Conservation (phyloP, 2,113 vertebrate genomes). For the Cavia porcellus region DNA sequence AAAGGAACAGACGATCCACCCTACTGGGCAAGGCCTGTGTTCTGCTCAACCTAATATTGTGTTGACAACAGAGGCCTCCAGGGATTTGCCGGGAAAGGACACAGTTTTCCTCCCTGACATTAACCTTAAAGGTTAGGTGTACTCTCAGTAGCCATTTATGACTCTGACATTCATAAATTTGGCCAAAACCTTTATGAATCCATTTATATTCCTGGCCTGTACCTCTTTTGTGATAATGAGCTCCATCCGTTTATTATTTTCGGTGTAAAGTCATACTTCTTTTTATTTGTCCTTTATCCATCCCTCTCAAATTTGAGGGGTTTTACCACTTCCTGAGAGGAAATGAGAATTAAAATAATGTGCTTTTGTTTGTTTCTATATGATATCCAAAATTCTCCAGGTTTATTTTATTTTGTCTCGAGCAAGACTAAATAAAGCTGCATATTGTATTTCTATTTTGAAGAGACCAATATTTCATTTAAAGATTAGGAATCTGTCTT, state of each 20-base stretch:
- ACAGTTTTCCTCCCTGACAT: slow-evolving; percentile 69
- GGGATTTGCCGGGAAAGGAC: slow-evolving; percentile 69
- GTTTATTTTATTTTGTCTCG: slow-evolving; percentile 33
- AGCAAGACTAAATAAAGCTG: slow-evolving; percentile 47
- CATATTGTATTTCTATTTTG: background rate
- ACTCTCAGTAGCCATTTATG: slow-evolving; percentile 77
- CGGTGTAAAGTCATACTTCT: slow-evolving; percentile 40
- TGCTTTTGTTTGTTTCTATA: background rate
- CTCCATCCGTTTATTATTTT: slow-evolving; percentile 70
- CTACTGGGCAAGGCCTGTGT: background rate
- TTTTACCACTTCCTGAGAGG: background rate
- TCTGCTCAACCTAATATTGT: background rate
- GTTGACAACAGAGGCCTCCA: slow-evolving; percentile 60
- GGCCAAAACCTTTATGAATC: slow-evolving; percentile 80
- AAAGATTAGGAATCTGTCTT: slow-evolving; percentile 42
- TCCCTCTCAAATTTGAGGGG: background rate
- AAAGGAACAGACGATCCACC: background rate
- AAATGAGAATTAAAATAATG: background rate
- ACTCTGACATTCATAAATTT: slow-evolving; percentile 84
- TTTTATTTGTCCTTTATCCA: slow-evolving; percentile 65
- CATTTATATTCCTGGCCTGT: slow-evolving; percentile 74
- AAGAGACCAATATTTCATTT: slow-evolving; percentile 51
- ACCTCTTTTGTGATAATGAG: slow-evolving; percentile 73
- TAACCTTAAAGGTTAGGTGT: slow-evolving; percentile 81
- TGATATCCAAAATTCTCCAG: background rate